These are phyloP conservation scores for Neria commutata DNA, from an alignment of 2,888 invertebrate genomes.

Conservation along the genomic window DNA sequence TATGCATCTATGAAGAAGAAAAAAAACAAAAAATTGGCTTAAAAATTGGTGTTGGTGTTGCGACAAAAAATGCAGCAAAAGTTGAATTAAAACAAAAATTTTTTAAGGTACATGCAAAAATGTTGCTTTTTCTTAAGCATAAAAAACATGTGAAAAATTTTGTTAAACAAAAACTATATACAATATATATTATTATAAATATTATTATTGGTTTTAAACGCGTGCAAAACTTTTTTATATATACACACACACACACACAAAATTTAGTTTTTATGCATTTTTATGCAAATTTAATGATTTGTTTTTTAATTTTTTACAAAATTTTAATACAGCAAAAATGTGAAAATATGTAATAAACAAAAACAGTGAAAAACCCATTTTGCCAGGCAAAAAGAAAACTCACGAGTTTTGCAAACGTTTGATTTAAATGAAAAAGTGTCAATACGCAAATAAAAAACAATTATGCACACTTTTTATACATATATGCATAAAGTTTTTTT, in stretches of 20 bases:
- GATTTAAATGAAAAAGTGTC: slow-evolving; percentile 9
- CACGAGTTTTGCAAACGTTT: no score
- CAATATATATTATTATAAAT: background rate
- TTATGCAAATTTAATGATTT: background rate
- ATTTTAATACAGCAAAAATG: background rate
- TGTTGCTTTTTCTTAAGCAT: background rate
- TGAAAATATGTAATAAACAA: background rate
- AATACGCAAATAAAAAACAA: no score
- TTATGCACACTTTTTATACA: no score
- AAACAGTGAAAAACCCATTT: background rate
- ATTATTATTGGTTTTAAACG: background rate
- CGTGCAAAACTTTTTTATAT: no score
- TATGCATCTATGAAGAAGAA: background rate
- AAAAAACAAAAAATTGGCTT: slow-evolving; percentile 7
- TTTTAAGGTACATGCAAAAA: background rate
- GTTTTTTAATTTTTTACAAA: no score
- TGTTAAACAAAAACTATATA: background rate
- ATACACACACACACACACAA: background rate
- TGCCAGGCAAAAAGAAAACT: background rate
- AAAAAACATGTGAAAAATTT: background rate
- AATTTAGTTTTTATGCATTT: background rate
- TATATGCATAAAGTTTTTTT: no score
- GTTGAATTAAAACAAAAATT: background rate
- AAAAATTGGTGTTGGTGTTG: slow-evolving; percentile 8
- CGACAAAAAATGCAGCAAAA: background rate